Percentiles rank a stretch among this genome's conserved stretches.
phyloP scores from a whole-genome alignment of 2,113 vertebrate species.

The Sclerurus mexicanus region DNA sequence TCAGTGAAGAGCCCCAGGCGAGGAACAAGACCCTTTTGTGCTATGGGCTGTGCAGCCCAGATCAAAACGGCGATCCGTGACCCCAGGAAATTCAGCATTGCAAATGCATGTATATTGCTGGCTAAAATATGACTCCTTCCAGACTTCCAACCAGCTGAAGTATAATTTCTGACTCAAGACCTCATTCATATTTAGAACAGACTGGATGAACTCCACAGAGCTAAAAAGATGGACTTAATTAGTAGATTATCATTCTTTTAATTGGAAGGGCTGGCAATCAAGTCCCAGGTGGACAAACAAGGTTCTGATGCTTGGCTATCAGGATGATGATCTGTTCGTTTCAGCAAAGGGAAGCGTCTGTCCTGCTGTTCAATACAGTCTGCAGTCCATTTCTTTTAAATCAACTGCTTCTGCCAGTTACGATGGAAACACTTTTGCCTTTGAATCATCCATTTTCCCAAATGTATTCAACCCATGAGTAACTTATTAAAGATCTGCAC shows the following conservation, averaged over 20 bases:
- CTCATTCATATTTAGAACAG: constrained; percentile 10
- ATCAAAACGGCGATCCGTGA: constrained; percentile 3
- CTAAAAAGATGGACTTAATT: neutral
- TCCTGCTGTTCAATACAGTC: neutral
- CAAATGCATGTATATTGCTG: neutral
- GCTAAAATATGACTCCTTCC: neutral
- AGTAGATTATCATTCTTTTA: neutral
- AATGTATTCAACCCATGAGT: neutral
- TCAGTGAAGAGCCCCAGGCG: neutral
- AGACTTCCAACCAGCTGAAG: neutral
- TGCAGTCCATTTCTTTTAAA: neutral
- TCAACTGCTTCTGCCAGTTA: neutral
- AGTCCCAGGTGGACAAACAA: neutral
- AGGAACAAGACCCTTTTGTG: constrained; percentile 5
- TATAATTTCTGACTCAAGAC: neutral
- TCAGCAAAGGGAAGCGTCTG: neutral
- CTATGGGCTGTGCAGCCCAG: neutral
- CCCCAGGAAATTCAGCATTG: constrained; percentile 29
- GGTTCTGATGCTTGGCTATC: neutral
- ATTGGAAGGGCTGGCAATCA: neutral
- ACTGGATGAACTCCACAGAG: neutral
- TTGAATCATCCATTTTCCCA: constrained; percentile 21
- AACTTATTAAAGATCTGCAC: neutral
- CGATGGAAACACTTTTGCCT: neutral
- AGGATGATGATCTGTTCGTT: neutral